Percentiles rank a stretch among this genome's conserved stretches.
Evolutionary conservation across 2,797 vertebrate genomes (phyloP).

Genomic region (Pangasius mekongensis): DNA sequence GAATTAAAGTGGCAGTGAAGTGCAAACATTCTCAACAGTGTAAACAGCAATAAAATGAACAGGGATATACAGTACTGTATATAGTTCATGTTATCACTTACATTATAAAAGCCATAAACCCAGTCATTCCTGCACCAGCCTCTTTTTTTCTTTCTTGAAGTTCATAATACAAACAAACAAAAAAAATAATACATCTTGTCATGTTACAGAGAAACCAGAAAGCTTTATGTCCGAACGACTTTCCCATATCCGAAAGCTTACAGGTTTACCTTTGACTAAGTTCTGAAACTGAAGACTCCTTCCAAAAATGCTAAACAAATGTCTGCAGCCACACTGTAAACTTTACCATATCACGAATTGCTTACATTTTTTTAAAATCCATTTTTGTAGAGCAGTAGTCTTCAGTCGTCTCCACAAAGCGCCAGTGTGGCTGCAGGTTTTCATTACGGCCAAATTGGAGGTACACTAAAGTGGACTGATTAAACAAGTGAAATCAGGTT

Average conservation of each 20-base stretch:
- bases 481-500: too few species aligned
- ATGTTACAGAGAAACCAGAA: not conserved
- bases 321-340: not conserved
- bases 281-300: not conserved
- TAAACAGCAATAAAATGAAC: too few species aligned
- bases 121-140: not conserved
- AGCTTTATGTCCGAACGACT: not conserved
- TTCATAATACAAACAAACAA: not conserved
- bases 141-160: not conserved
- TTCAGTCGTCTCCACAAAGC: too few species aligned
- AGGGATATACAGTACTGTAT: too few species aligned
- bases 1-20: too few species aligned
- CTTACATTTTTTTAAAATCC: not conserved
- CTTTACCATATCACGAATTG: not conserved
- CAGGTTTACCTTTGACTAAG: not conserved
- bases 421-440: too few species aligned
- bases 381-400: not conserved
- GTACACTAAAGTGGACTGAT: too few species aligned
- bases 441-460: too few species aligned
- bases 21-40: too few species aligned
- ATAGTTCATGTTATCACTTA: not conserved
- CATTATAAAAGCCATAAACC: not conserved
- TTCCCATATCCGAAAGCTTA: not conserved
- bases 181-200: not conserved
- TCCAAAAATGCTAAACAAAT: not conserved